Conservation (phyloP, 2,888 invertebrate species). For the Smittia aterrima region DNA sequence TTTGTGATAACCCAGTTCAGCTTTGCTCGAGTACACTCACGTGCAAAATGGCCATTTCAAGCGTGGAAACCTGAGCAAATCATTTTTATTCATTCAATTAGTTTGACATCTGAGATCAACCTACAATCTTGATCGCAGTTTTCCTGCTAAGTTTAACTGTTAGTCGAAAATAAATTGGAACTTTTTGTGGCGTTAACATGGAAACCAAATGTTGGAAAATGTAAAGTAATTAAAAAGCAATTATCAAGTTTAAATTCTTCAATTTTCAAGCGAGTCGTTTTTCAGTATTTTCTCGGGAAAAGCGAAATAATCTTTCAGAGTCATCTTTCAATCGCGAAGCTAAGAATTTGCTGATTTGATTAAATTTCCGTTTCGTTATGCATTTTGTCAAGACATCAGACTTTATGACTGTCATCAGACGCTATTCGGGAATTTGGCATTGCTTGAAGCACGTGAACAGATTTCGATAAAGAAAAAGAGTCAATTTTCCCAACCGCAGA, state of each 20-base stretch:
- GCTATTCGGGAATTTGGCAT: not conserved
- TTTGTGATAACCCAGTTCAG: conserved; percentile 34
- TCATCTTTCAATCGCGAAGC: not conserved
- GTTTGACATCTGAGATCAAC: conserved; percentile 32
- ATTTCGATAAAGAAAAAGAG: conserved; percentile 7
- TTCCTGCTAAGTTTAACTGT: not conserved
- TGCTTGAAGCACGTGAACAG: not conserved
- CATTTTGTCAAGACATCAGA: conserved; percentile 14
- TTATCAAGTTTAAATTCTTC: not conserved
- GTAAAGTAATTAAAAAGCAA: conserved; percentile 33
- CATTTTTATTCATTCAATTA: conserved; percentile 39
- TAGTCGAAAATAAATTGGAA: not conserved
- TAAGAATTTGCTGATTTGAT: conserved; percentile 9
- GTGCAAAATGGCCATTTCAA: conserved; percentile 19
- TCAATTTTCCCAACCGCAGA: not conserved
- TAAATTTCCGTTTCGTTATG: conserved; percentile 17
- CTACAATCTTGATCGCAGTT: not conserved
- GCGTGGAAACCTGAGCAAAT: not conserved
- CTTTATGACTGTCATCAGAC: not conserved
- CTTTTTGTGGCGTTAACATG: not conserved
- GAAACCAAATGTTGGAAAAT: not conserved
- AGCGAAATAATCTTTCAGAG: not conserved
- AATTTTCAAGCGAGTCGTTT: not conserved
- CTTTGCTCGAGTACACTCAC: conserved; percentile 24
- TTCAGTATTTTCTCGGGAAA: not conserved